A percentile compares a stretch with the other conserved stretches of the same genome.
Evolutionary conservation across 2,797 vertebrate genomes (phyloP).

Genomic region (Sylvia borin): DNA sequence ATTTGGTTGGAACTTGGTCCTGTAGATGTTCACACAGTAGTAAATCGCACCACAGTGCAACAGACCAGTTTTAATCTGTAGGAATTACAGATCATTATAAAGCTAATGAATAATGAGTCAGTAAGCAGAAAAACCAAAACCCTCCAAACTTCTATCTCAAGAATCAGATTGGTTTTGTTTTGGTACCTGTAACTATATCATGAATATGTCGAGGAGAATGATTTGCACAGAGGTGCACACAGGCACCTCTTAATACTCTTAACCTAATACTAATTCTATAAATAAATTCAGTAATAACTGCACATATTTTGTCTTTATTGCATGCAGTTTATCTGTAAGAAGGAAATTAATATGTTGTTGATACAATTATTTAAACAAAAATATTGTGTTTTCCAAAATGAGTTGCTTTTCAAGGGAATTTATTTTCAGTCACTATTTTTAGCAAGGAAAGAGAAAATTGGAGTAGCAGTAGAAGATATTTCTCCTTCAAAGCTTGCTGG

Average conservation of each 20-base stretch:
- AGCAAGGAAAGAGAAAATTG: not conserved
- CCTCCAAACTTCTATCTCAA: not conserved
- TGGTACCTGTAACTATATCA: not conserved
- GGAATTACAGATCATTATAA: not conserved
- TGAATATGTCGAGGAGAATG: not conserved
- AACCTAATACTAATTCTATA: not conserved
- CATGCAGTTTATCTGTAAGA: not conserved
- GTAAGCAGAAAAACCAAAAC: not conserved
- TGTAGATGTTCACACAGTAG: not conserved
- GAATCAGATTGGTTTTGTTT: not conserved
- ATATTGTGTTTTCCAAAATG: not conserved
- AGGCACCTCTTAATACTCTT: not conserved
- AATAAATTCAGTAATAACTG: not conserved
- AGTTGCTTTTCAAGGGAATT: not conserved
- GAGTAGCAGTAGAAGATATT: not conserved
- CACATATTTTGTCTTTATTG: not conserved
- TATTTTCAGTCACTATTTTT: not conserved
- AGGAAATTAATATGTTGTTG: not conserved
- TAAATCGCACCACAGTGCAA: not conserved
- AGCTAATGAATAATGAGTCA: not conserved
- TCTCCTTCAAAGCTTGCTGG: not conserved
- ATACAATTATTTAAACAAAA: not conserved
- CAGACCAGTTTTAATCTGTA: not conserved
- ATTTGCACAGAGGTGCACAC: not conserved
- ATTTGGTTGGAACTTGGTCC: not conserved